Conservation (phyloP, 92 coral and sea anemone genomes). For the Zoanthus sansibaricus region DNA sequence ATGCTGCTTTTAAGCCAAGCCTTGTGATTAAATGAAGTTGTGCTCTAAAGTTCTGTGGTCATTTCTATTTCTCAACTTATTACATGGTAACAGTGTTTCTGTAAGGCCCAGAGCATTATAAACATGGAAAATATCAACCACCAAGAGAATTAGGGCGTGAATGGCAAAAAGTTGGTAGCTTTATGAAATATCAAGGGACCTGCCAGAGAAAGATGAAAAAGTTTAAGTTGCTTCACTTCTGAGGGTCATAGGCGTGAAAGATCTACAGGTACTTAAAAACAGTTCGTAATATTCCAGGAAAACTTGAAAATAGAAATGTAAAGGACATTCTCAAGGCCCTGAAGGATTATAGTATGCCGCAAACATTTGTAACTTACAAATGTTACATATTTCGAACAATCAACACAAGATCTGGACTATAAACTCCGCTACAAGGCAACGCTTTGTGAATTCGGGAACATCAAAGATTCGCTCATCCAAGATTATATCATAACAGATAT, state of each 20-base stretch:
- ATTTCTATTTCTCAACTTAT: background rate
- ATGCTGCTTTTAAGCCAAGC: background rate
- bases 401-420: background rate
- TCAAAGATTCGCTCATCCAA: too few relatives aligned
- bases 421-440: too few relatives aligned
- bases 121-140: background rate
- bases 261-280: slow-evolving; percentile 6
- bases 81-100: background rate
- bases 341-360: too few relatives aligned
- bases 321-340: too few relatives aligned
- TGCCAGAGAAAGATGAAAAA: slow-evolving; percentile 21
- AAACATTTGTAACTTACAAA: background rate
- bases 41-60: background rate
- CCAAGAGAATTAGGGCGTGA: slow-evolving; percentile 13
- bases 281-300: background rate
- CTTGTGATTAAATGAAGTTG: background rate
- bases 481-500: too few relatives aligned
- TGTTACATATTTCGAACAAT: background rate
- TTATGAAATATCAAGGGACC: slow-evolving; percentile 38
- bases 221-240: background rate
- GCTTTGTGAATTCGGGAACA: too few relatives aligned
- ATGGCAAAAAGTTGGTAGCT: slow-evolving; percentile 46
- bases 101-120: background rate
- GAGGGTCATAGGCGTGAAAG: slow-evolving; percentile 4
- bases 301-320: too few relatives aligned